phyloP scores from a whole-genome alignment of 1,140 invertebrate genomes.

The Galendromus occidentalis region DNA sequence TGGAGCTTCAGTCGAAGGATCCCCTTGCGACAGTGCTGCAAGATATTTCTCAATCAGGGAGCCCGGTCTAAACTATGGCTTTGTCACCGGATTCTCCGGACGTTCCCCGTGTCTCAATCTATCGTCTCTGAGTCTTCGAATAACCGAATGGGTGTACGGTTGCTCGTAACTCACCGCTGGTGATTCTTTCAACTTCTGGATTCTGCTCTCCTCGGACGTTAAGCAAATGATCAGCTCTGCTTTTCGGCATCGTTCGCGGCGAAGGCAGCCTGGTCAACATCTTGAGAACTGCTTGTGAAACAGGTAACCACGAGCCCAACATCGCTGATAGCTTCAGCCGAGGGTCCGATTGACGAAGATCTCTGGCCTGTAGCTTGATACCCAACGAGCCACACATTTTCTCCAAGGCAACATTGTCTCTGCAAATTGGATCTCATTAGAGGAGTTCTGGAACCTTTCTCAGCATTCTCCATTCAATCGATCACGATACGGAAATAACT shows the following conservation, averaged over 20 bases:
- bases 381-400: conserved; percentile 59
- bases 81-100: too few species aligned
- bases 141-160: too few species aligned
- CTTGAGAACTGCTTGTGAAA: conserved; percentile 52
- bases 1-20: conserved; percentile 39
- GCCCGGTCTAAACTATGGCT: not conserved
- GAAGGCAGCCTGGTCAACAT: conserved; percentile 15
- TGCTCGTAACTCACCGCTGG: conserved; percentile 31
- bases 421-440: conserved; percentile 19
- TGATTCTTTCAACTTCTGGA: conserved; percentile 45
- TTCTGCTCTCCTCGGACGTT: conserved; percentile 35
- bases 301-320: conserved; percentile 67
- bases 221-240: conserved; percentile 1
- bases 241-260: not conserved
- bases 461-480: too few species aligned
- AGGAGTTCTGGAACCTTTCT: too few species aligned
- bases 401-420: conserved; percentile 56
- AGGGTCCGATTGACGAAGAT: conserved; percentile 53
- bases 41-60: conserved; percentile 14
- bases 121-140: too few species aligned
- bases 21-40: conserved; percentile 47
- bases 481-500: too few species aligned
- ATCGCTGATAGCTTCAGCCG: conserved; percentile 57
- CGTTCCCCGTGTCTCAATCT: too few species aligned
- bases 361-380: conserved; percentile 51